Conservation (phyloP, 1,140 invertebrate genomes). For the Papilio polytes region DNA sequence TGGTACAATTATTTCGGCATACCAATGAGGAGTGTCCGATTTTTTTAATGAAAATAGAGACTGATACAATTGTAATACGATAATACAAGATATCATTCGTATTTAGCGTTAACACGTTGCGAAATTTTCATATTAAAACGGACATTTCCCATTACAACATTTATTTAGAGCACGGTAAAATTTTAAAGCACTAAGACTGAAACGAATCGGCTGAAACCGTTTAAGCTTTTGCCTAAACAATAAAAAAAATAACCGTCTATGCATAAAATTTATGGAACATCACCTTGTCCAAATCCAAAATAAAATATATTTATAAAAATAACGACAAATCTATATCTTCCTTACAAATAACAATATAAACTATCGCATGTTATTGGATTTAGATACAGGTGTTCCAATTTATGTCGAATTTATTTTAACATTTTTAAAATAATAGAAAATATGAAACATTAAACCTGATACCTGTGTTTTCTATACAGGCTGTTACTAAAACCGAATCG, state of each 20-base stretch:
- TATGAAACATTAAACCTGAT: constrained; percentile 36
- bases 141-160: constrained; percentile 65
- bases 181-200: constrained; percentile 82
- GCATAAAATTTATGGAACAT: constrained; percentile 46
- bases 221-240: constrained; percentile 64
- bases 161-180: constrained; percentile 56
- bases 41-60: constrained; percentile 44
- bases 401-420: constrained; percentile 61
- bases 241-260: constrained; percentile 59
- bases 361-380: constrained; percentile 38
- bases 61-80: constrained; percentile 41
- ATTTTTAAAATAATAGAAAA: constrained; percentile 43
- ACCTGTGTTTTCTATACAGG: constrained; percentile 43
- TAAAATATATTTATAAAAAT: constrained; percentile 38
- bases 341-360: constrained; percentile 29
- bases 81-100: background rate
- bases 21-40: constrained; percentile 57
- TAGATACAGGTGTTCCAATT: constrained; percentile 38
- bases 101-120: background rate
- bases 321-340: constrained; percentile 34
- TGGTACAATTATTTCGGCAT: constrained; percentile 52
- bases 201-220: constrained; percentile 66
- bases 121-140: constrained; percentile 48
- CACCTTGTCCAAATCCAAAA: constrained; percentile 35
- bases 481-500: constrained; percentile 48